Evolutionary conservation across 1,140 invertebrate genomes (phyloP), one percentile per base, ranked within the genome.

Genomic region (Caenorhabditis tropicalis): DNA sequence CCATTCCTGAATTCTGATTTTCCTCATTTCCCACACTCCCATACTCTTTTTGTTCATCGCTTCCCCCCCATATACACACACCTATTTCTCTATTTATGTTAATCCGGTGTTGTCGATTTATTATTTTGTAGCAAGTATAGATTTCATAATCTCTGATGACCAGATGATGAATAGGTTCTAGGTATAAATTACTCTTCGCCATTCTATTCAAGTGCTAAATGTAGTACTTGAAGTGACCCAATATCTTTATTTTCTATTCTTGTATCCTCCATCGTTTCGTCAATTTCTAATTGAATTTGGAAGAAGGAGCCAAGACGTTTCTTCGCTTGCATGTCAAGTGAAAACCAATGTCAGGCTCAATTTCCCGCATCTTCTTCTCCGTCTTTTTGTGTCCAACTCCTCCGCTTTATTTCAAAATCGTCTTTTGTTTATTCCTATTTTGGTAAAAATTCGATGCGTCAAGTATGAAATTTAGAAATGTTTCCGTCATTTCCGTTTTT

Each of bases 301-400:
- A 74, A 43, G 65, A 74, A 46, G 65, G 36, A 74, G 65, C 65
- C 36, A n/a, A 74, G 65, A 74, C 65, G 65, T 74, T 74, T 39
- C 58, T 65, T 36, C 21, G 21, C 36, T 74, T 31, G 65, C 65
- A 74, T 74, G 65, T 81, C 46, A 53, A 81, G 79, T 81, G 46
- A 53, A 81, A 81, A 51, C 46, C 79, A 81, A 81, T 81, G 79
- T 81, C 46, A 51, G 79, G 49, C 79, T 81, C 79, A 81, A 51
- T 81, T 81, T 53, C 79, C 49, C 49, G 39, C 39, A 49, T 79
- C 74, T 27, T 48, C 36, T 39, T 6, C 19, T 39, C 9, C 27
- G 12, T 79, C 24, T 7, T 48, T 31, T 49, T 12, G 9, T 29
- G n/a, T n/a, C 33, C 3, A 31, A 15, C 33, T 70, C 10, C 39